phyloP scores from a whole-genome alignment of 2,888 invertebrate genomes.

The Dascillus cervinus region DNA sequence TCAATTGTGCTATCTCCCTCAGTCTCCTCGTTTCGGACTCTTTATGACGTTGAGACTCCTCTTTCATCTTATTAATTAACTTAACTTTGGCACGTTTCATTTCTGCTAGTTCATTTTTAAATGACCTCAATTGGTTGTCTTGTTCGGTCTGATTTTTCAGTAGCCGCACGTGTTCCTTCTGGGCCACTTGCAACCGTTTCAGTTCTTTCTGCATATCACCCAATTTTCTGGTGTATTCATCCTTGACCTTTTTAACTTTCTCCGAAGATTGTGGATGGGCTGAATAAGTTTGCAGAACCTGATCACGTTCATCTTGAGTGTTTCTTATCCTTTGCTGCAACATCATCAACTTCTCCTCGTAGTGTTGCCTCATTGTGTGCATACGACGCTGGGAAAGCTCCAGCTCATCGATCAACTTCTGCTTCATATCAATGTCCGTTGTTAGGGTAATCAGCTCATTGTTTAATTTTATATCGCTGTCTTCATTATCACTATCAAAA shows the following conservation, averaged over 20 bases:
- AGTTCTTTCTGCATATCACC: constrained; percentile 78
- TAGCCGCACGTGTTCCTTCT: constrained; percentile 81
- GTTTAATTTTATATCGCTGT: constrained; percentile 51
- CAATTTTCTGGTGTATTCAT: constrained; percentile 85
- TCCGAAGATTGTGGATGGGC: constrained; percentile 50
- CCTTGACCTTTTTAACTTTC: constrained; percentile 71
- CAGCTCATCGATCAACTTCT: constrained; percentile 87
- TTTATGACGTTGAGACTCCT: constrained; percentile 80
- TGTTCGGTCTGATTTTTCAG: constrained; percentile 72
- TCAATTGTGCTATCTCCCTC: constrained; percentile 83
- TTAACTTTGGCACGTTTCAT: constrained; percentile 81
- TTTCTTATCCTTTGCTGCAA: constrained; percentile 77
- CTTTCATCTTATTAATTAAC: constrained; percentile 87
- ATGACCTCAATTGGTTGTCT: constrained; percentile 63
- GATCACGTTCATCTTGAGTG: constrained; percentile 87
- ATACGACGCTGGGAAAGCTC: constrained; percentile 83
- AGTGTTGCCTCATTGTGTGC: constrained; percentile 78
- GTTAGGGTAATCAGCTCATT: constrained; percentile 84
- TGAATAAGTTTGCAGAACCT: constrained; percentile 57
- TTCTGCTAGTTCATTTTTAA: constrained; percentile 67
- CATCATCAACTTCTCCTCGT: constrained; percentile 83
- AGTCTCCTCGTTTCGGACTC: constrained; percentile 70
- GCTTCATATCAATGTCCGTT: constrained; percentile 90
- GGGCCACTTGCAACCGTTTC: constrained; percentile 75
- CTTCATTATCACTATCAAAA: constrained; percentile 52